phyloP scores from a whole-genome alignment of 2,113 vertebrate species.

The Myodes glareolus region DNA sequence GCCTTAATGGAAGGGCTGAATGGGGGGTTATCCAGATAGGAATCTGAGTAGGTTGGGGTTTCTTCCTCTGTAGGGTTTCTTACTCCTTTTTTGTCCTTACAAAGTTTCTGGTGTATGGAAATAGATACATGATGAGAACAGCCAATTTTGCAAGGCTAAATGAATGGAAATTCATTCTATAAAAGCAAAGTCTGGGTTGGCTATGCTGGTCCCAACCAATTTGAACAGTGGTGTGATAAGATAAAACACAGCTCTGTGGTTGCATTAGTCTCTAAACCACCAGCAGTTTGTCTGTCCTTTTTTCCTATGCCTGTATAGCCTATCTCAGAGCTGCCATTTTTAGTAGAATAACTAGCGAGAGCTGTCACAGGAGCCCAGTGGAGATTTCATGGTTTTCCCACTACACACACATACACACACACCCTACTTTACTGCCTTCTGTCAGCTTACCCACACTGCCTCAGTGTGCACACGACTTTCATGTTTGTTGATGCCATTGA shows the following conservation, averaged over 20 bases:
- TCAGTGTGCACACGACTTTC: background rate
- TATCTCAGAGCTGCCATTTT: constrained; percentile 68
- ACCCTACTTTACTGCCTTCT: background rate
- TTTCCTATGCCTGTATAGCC: constrained; percentile 18
- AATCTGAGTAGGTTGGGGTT: background rate
- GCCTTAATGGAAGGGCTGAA: background rate
- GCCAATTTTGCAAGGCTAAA: background rate
- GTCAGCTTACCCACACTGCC: background rate
- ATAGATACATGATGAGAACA: background rate
- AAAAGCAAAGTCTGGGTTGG: background rate
- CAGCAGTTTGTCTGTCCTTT: background rate
- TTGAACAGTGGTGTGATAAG: background rate
- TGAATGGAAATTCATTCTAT: background rate
- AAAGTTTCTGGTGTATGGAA: background rate
- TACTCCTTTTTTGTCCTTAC: background rate
- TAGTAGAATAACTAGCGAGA: constrained; percentile 63
- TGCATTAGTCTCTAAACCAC: background rate
- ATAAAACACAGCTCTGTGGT: background rate
- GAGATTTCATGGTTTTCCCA: constrained; percentile 82
- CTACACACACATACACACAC: background rate
- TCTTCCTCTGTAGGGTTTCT: background rate
- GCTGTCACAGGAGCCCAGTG: constrained; percentile 78
- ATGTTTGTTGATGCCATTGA: background rate
- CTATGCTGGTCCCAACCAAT: background rate
- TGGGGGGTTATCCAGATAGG: background rate